Conservation (phyloP, 2,113 vertebrate genomes). For the Siniperca knerii region DNA sequence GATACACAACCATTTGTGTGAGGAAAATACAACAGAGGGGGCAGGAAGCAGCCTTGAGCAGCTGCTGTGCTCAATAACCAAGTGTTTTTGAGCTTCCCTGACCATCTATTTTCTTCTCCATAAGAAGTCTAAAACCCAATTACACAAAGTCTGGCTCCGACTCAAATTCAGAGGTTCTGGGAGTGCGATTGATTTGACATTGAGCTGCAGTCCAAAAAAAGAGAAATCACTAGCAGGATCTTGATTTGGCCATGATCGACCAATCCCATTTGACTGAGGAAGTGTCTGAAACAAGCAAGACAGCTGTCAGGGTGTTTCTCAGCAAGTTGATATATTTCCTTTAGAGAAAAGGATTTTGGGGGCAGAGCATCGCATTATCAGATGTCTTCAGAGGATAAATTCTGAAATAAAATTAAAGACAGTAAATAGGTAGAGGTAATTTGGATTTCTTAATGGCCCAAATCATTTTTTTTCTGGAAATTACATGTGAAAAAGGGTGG, state of each 20-base stretch:
- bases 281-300: neutral
- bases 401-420: neutral
- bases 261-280: neutral
- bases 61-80: conserved; percentile 33
- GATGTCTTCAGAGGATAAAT: neutral
- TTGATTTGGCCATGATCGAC: conserved; percentile 18
- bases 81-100: conserved; percentile 4
- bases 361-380: neutral
- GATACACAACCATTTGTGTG: conserved; percentile 7
- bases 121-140: conserved; percentile 29
- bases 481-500: too few relatives aligned
- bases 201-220: conserved; percentile 22
- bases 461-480: neutral
- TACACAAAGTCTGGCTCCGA: conserved; percentile 8
- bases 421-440: too few relatives aligned
- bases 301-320: neutral
- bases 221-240: conserved; percentile 21
- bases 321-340: neutral
- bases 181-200: conserved; percentile 39
- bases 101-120: conserved; percentile 36
- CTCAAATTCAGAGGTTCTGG: conserved; percentile 23
- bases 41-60: neutral
- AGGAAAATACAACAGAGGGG: neutral
- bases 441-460: too few relatives aligned
- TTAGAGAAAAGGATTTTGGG: neutral